These are phyloP conservation scores for Dyspetes luteomarginatus DNA, from an alignment of 2,888 invertebrate species.

Conservation along the genomic window DNA sequence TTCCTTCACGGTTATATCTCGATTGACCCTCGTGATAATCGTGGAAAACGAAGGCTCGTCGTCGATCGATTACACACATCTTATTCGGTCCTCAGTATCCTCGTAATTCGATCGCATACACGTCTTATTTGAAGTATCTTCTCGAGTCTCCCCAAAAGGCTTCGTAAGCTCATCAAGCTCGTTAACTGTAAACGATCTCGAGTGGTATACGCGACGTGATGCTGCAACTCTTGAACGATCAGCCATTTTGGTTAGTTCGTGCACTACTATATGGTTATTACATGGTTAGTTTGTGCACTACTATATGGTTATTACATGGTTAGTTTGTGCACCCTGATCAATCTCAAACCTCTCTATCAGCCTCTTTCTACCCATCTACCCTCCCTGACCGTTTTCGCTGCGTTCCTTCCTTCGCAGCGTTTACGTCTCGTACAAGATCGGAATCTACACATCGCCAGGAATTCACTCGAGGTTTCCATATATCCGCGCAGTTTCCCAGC, in stretches of 20 bases:
- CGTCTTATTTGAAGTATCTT: background rate
- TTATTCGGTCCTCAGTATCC: too few relatives aligned
- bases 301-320: too few relatives aligned
- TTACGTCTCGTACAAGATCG: slow-evolving; percentile 40
- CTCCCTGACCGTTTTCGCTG: background rate
- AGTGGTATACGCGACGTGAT: background rate
- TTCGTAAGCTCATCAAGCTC: background rate
- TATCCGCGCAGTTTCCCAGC: slow-evolving; percentile 36
- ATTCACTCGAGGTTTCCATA: slow-evolving; percentile 66
- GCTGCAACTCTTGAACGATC: background rate
- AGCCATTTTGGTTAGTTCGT: background rate
- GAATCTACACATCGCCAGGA: slow-evolving; percentile 67
- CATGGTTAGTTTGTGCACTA: slow-evolving; percentile 3
- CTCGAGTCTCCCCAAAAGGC: background rate
- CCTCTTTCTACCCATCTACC: background rate
- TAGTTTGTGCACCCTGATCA: slow-evolving; percentile 3
- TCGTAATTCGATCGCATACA: background rate
- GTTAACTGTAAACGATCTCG: background rate
- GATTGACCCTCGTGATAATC: background rate
- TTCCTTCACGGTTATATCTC: background rate
- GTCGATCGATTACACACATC: background rate
- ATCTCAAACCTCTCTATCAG: slow-evolving; percentile 5
- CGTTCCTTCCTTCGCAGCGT: slow-evolving; percentile 14
- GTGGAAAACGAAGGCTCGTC: background rate
- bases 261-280: background rate